Evolutionary conservation across 2,888 invertebrate species (phyloP), one percentile per base, ranked within the genome.

Genomic region (Meiosimyza decipiens): DNA sequence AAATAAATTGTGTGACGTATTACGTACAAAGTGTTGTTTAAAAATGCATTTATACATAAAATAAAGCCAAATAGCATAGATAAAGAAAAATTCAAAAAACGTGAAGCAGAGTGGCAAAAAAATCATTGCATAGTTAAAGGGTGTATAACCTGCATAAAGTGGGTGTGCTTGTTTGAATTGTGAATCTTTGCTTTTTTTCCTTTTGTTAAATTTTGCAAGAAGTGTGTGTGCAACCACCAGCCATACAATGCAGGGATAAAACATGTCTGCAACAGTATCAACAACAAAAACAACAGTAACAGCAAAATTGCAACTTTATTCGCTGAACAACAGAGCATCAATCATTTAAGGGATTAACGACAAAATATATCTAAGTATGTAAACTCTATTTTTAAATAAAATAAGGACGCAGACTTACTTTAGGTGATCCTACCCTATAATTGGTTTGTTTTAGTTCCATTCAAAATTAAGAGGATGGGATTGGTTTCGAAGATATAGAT

Each of bases 101-200:
- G 12, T 18, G 49, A 63, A 47, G 15, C 11, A 64, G 51, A 62
- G 9, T 9, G 22, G 51, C 18, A 50, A 18, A 22, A 22, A 51
- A 51, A 33, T n/a, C 55, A n/a, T 15, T 66, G 54, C 52, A 66
- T 16, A 33, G 28, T 66, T 66, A 52, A 55, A 28, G 66, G 52
- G 52, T 28, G 65, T 50, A 11, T 52, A 65, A 28, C 18, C 16
- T n/a, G 9, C n/a, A n/a, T 9, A 15, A n/a, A 54, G 52, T 66
- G 66, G 66, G 66, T 66, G 64, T 64, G 55, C 54, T 62, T 66
- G 52, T n/a, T 47, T 66, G 40, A 66, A 64, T 64, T 64, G 40
- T 66, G 13, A 60, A 60, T 60, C 13, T 33, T 47, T 57, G 16
- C 9, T 55, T 15, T 28, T n/a, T 57, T 22, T 57, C 18, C 11